phyloP scores from a whole-genome alignment of 1,140 invertebrate genomes.

The Lepidurus couesii region DNA sequence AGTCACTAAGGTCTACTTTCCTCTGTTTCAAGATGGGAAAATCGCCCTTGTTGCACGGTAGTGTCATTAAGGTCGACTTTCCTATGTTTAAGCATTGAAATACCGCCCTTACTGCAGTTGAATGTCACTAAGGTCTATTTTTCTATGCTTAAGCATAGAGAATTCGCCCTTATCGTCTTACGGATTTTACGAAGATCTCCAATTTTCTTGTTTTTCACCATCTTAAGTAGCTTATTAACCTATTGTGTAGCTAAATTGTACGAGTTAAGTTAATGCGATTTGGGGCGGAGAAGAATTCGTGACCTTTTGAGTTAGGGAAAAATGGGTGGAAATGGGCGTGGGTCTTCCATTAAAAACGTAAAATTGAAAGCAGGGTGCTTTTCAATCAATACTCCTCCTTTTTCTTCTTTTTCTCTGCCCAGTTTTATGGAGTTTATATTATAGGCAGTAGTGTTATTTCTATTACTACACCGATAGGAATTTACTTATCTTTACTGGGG shows the following conservation, averaged over 20 bases:
- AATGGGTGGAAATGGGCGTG: not conserved
- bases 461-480: not conserved
- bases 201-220: too few relatives aligned
- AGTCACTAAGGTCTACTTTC: slow-evolving; percentile 33
- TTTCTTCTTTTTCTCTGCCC: not conserved
- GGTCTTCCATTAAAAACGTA: not conserved
- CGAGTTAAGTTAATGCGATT: too few relatives aligned
- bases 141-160: too few relatives aligned
- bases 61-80: not conserved
- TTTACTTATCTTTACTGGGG: not conserved
- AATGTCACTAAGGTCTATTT: too few relatives aligned
- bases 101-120: too few relatives aligned
- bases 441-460: not conserved
- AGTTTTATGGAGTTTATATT: not conserved
- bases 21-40: not conserved
- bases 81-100: too few relatives aligned
- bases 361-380: not conserved
- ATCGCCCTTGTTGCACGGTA: not conserved
- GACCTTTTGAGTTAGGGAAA: too few relatives aligned
- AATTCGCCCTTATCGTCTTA: too few relatives aligned
- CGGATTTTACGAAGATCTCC: too few relatives aligned
- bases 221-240: too few relatives aligned
- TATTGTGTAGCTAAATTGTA: too few relatives aligned
- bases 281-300: too few relatives aligned
- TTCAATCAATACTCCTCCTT: not conserved